Conservation (phyloP, 1,140 invertebrate genomes). For the Steinernema khuongi region DNA sequence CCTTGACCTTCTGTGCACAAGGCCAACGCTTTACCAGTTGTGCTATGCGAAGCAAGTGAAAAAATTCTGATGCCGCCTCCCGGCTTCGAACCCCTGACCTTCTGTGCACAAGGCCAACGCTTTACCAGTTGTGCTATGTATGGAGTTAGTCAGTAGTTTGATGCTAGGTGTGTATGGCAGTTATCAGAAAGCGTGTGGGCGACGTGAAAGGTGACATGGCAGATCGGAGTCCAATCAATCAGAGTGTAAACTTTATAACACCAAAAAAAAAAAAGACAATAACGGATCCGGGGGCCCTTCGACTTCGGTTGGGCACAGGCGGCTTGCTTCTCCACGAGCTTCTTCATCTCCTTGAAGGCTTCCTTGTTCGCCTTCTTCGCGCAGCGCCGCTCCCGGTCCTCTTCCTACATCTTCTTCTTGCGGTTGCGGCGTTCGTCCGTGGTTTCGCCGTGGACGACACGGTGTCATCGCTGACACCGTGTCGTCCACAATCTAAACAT, state of each 20-base stretch:
- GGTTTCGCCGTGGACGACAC: constrained; percentile 70
- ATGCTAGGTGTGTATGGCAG: no score
- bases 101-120: no score
- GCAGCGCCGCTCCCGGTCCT: constrained; percentile 67
- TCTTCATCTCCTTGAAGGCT: constrained; percentile 67
- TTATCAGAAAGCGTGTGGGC: no score
- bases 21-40: no score
- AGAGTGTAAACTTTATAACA: neutral
- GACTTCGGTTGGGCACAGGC: neutral
- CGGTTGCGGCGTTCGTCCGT: constrained; percentile 70
- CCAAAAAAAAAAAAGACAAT: constrained; percentile 1
- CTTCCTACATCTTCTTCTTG: constrained; percentile 39
- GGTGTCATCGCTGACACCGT: constrained; percentile 65
- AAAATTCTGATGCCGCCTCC: no score
- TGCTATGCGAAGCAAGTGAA: no score
- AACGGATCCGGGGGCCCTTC: neutral
- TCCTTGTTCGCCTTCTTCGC: constrained; percentile 79
- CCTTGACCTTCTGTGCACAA: no score
- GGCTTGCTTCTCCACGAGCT: neutral
- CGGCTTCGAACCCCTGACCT: no score
- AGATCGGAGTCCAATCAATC: no score
- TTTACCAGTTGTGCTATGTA: no score
- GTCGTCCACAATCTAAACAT: constrained; percentile 26
- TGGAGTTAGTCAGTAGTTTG: no score
- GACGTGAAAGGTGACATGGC: no score